Evolutionary conservation across 2,113 vertebrate genomes (phyloP).

Genomic region (Neomonachus schauinslandi): DNA sequence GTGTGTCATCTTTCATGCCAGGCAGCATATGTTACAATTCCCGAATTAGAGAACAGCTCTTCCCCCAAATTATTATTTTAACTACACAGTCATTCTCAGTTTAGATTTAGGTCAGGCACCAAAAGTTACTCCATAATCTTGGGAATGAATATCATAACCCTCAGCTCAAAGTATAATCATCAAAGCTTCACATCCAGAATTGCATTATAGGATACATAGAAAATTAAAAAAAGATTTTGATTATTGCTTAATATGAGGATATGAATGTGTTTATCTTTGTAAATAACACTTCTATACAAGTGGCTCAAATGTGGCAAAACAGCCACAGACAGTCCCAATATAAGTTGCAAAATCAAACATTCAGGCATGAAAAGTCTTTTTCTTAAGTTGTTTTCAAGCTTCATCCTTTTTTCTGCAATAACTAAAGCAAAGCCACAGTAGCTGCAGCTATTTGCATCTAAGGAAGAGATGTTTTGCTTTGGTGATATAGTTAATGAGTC

Average conservation of each 20-base stretch:
- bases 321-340: slow-evolving; percentile 74
- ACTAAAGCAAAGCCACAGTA: slow-evolving; percentile 92
- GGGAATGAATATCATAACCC: slow-evolving; percentile 72
- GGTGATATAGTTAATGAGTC: slow-evolving; percentile 95
- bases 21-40: slow-evolving; percentile 77
- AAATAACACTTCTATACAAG: slow-evolving; percentile 80
- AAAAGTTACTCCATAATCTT: slow-evolving; percentile 78
- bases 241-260: slow-evolving; percentile 66
- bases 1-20: slow-evolving; percentile 81
- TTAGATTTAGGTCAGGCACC: slow-evolving; percentile 82
- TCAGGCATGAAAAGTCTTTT: slow-evolving; percentile 87
- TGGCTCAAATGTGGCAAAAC: slow-evolving; percentile 82
- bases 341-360: slow-evolving; percentile 87
- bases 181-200: slow-evolving; percentile 69
- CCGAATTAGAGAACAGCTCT: slow-evolving; percentile 80
- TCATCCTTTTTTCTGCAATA: slow-evolving; percentile 89
- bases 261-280: slow-evolving; percentile 80
- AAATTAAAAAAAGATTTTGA: slow-evolving; percentile 74
- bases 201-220: slow-evolving; percentile 33
- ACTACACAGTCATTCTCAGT: slow-evolving; percentile 81
- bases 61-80: slow-evolving; percentile 82
- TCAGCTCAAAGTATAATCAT: slow-evolving; percentile 49
- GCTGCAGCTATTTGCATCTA: slow-evolving; percentile 92
- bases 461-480: slow-evolving; percentile 94
- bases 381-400: slow-evolving; percentile 89